A percentile compares a stretch with the other conserved stretches of the same genome.
These are phyloP conservation scores for Nebria ingens DNA, from an alignment of 1,140 invertebrate genomes.

Conservation along the genomic window DNA sequence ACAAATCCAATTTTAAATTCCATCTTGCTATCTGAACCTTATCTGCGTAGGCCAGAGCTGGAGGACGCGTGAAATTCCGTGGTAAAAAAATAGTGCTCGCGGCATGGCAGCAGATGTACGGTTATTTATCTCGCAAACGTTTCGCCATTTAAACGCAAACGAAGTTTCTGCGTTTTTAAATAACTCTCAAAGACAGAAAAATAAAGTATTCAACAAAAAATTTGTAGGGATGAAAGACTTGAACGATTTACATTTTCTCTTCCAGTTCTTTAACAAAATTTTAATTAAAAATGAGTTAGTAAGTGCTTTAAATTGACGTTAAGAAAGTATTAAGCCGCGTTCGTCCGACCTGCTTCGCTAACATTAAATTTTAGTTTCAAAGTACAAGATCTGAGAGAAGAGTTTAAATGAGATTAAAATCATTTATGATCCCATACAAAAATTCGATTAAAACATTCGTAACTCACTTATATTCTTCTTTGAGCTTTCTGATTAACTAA, in stretches of 20 bases:
- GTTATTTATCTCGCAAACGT: background rate
- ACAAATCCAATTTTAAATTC: background rate
- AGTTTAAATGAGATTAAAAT: background rate
- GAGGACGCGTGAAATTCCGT: background rate
- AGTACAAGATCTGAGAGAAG: background rate
- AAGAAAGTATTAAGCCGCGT: too few relatives aligned
- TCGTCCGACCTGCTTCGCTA: too few relatives aligned
- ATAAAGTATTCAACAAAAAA: background rate
- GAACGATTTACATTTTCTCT: background rate
- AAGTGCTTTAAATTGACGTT: background rate
- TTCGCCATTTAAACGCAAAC: background rate
- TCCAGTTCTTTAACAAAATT: background rate
- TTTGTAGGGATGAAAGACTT: too few relatives aligned
- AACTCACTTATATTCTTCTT: background rate
- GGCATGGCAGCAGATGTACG: background rate
- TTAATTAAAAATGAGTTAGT: background rate
- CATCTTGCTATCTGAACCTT: constrained; percentile 4
- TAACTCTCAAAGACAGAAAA: background rate
- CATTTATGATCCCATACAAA: background rate
- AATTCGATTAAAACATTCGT: background rate
- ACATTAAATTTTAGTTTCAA: background rate
- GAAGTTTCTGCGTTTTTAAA: background rate
- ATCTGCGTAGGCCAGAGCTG: background rate
- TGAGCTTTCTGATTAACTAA: background rate
- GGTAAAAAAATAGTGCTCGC: constrained; percentile 5